Base-by-base conservation (phyloP, 2,888 invertebrate genomes). In the Cosmia pyralina region DNA sequence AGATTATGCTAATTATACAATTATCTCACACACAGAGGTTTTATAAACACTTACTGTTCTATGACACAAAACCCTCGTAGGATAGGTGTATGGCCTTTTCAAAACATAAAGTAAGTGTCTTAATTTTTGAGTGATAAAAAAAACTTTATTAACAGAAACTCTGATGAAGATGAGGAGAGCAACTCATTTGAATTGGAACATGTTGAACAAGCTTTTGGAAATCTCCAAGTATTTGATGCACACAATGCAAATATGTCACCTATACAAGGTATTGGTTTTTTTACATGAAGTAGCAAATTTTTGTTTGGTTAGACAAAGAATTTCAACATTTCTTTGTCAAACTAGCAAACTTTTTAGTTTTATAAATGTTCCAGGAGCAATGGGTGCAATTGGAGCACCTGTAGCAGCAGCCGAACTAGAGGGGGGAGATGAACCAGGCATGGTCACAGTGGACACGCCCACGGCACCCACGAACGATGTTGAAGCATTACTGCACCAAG, bases 321-420 rank as follows among this genome's bases (percentile, higher is more conserved):
- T 46, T 19, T 19, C 0, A 13, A 63, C 8, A 13, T 34, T 8
- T 52, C n/a, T 68, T 22, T 69, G 34, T 48, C 15, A n/a, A 38
- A 3, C 13, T 15, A 38, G 4, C 4, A 19, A 74, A 4, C 0
- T 10, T 41, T 41, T 44, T 4, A 19, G 44, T 28, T 34, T 55
- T 13, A 0, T 17, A 22, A 53, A 66, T 79, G 8, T 52, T 81
- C 46, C 59, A 93, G 92, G 92, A 48, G 93, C 92, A 34, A 88
- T 89, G 76, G 96, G 95, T n/a, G 95, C 95, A n/a, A 90, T 94
- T 46, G 93, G 92, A 15, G 93, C 90, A 0, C 95, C 96, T 0
- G 96, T 96, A 60, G 97, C 98, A 8, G 97, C 97, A 0, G 98
- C 98, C 0, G 98, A 98, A 92, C 97, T 98, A n/a, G 98, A 98